Conservation (phyloP, 2,113 vertebrate species). For the Corynorhinus townsendii region DNA sequence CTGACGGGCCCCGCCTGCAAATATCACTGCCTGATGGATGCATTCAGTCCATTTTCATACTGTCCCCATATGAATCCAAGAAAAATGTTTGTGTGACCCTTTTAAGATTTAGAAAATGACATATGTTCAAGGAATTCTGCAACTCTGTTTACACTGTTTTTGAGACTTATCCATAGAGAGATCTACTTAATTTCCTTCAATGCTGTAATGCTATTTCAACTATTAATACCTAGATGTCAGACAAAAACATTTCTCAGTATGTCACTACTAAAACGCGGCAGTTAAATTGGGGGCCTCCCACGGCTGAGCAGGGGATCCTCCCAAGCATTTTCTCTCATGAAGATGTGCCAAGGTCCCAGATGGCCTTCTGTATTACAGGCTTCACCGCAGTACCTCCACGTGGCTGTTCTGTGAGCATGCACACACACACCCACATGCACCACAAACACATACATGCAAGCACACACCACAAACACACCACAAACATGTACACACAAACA, state of each 20-base stretch:
- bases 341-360: neutral
- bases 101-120: neutral
- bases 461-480: neutral
- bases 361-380: neutral
- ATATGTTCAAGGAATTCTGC: neutral
- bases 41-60: too few species aligned
- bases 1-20: neutral
- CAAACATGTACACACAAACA: too few species aligned
- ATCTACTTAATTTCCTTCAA: neutral
- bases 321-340: neutral
- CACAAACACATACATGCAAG: too few species aligned
- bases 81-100: neutral
- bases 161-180: neutral
- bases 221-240: neutral
- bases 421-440: accelerated
- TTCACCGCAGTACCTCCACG: neutral
- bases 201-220: neutral
- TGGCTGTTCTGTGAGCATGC: neutral
- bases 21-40: neutral
- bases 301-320: neutral
- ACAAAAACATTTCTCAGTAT: neutral
- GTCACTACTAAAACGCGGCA: accelerated
- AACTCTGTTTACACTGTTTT: neutral
- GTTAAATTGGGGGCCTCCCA: neutral
- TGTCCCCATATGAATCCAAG: neutral